phyloP scores from a whole-genome alignment of 2,888 invertebrate species.

The Disparrhopalites patrizii region DNA sequence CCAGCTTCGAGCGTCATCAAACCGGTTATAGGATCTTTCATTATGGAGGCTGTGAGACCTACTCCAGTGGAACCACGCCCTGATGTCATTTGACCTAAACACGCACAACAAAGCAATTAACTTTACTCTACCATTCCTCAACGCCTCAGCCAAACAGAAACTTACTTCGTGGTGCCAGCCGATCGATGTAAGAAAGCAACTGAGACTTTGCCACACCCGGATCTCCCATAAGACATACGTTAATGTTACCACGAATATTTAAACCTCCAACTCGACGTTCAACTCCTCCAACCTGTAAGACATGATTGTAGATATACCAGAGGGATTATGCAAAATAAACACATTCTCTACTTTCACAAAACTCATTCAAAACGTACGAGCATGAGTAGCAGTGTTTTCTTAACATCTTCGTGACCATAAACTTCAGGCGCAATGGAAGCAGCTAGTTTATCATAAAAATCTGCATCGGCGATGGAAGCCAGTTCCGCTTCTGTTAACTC shows the following conservation, averaged over 20 bases:
- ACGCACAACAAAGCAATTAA: neutral
- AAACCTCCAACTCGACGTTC: constrained; percentile 89
- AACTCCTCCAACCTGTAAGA: constrained; percentile 66
- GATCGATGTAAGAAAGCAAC: constrained; percentile 86
- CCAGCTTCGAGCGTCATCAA: constrained; percentile 98
- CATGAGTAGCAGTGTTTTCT: constrained; percentile 88
- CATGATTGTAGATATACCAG: no score
- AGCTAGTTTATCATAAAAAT: constrained; percentile 89
- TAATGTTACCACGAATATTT: constrained; percentile 95
- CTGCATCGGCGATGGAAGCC: constrained; percentile 71
- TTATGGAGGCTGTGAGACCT: constrained; percentile 96
- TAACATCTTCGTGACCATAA: constrained; percentile 96
- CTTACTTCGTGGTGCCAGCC: constrained; percentile 80
- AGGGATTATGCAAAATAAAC: neutral
- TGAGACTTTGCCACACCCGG: constrained; percentile 99
- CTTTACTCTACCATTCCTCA: no score
- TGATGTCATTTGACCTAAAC: constrained; percentile 81
- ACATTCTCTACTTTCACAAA: neutral
- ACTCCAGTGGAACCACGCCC: constrained; percentile 96
- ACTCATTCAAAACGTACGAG: constrained; percentile 67
- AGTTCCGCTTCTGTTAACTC: constrained; percentile 79
- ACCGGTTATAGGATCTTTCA: constrained; percentile 95
- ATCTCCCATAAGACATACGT: constrained; percentile 99
- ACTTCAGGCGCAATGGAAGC: constrained; percentile 96
- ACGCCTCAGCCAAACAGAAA: no score